Percentiles rank a stretch among this genome's conserved stretches.
phyloP scores from a whole-genome alignment of 2,113 vertebrate species.

The Callipepla californica region DNA sequence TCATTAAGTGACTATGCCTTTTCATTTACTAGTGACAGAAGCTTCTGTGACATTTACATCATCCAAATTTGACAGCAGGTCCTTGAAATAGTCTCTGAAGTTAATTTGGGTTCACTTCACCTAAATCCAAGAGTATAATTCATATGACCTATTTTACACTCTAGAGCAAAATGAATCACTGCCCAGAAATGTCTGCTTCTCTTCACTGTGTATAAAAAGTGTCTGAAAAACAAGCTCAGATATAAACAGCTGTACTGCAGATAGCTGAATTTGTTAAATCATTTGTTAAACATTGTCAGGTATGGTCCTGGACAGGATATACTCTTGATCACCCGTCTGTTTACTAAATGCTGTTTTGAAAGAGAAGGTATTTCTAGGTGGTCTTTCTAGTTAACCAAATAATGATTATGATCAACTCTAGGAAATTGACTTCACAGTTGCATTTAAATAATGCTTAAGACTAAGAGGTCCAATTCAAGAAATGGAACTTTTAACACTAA shows the following conservation, averaged over 20 bases:
- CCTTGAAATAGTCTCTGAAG: not conserved
- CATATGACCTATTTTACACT: not conserved
- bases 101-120: not conserved
- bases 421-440: not conserved
- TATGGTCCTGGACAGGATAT: not conserved
- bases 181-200: not conserved
- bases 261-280: not conserved
- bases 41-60: conserved; percentile 5
- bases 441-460: not conserved
- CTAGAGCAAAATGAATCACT: not conserved
- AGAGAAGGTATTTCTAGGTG: not conserved
- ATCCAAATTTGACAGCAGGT: not conserved
- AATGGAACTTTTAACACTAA: not conserved
- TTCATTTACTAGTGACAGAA: not conserved
- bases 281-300: fast-evolving
- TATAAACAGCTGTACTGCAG: not conserved
- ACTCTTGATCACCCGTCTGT: not conserved
- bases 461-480: not conserved
- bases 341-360: not conserved
- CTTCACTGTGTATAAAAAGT: not conserved
- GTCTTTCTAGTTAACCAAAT: not conserved
- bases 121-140: not conserved
- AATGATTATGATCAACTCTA: not conserved
- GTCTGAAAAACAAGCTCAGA: not conserved
- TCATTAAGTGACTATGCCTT: not conserved